Evolutionary conservation across 2,113 vertebrate species (phyloP), one percentile per base, ranked within the genome.

Genomic region (Dermatemys mawii): DNA sequence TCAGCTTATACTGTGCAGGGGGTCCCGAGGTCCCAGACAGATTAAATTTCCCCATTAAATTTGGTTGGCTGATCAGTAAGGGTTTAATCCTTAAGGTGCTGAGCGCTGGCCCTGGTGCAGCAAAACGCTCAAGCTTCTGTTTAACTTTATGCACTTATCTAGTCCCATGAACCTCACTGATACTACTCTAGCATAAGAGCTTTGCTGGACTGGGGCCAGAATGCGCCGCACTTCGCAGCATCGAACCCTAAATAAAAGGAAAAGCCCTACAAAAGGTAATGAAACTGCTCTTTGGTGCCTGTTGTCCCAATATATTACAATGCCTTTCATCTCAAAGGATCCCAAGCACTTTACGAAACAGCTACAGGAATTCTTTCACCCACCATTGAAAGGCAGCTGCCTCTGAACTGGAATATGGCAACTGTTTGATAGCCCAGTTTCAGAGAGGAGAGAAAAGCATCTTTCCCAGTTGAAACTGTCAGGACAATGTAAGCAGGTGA

Each of bases 381-480:
- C 26, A 27, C 73, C 13, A 27, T 41, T 13, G 1, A 0, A 0
- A 1, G 0, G 91, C 96, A 96, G 94, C 94, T 95, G 92, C 79
- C 95, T 94, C 81, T 89, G 90, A 2, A 60, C 92, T 95, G 93
- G 90, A 88, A 90, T 87, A 84, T 89, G 90, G 94, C 96, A 94
- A 90, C 95, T 95, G 91, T 87, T 86, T 95, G 76, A 38, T 55
- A 87, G 89, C 86, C 51, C 86, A 1, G 73, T 24, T 76, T 76
- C 90, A 90, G 75, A 89, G 82, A 90, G 79, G 91, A 92, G 92
- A 91, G 94, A 96, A 76, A 44, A 76, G 95, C 94, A 92, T 92
- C 96, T 95, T 96, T 94, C 95, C 89, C 96, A 93, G 32, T 82
- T 81, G 86, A 94, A 87, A 83, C 46, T 94, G 87, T 4, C 67